Evolutionary conservation across 2,113 vertebrate species (phyloP).

Genomic region (Leptobrachium leishanense): DNA sequence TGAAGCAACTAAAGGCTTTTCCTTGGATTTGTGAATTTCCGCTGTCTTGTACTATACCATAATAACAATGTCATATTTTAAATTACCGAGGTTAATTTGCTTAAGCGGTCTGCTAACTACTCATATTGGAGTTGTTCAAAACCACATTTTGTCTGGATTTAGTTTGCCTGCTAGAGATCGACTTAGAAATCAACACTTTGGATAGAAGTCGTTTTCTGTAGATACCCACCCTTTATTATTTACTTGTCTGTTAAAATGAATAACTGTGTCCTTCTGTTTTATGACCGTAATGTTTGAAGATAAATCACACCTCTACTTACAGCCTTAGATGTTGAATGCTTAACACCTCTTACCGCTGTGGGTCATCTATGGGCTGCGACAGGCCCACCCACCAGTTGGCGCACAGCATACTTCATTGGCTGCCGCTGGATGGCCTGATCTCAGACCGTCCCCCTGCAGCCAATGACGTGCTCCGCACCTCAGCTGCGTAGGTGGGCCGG

Average conservation of each 20-base stretch:
- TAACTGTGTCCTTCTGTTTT: background rate
- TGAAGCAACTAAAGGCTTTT: background rate
- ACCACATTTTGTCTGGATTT: slow-evolving; percentile 1
- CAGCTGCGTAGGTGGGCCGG: no score
- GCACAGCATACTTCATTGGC: no score
- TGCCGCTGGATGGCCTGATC: no score
- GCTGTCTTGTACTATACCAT: background rate
- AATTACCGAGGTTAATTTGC: slow-evolving; percentile 4
- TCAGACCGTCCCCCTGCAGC: no score
- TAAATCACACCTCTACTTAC: no score
- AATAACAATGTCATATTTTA: background rate
- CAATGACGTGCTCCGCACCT: no score
- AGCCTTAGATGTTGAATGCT: no score
- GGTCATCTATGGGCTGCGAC: no score
- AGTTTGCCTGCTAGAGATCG: background rate
- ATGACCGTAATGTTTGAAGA: no score
- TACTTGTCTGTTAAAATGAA: background rate
- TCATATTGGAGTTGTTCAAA: background rate
- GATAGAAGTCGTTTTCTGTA: background rate
- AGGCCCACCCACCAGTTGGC: no score
- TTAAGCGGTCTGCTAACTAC: background rate
- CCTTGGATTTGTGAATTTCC: background rate
- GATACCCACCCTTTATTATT: background rate
- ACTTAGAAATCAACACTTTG: background rate
- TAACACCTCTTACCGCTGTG: no score